phyloP scores from a whole-genome alignment of 2,797 vertebrate genomes.

The Arnoldichthys spilopterus region DNA sequence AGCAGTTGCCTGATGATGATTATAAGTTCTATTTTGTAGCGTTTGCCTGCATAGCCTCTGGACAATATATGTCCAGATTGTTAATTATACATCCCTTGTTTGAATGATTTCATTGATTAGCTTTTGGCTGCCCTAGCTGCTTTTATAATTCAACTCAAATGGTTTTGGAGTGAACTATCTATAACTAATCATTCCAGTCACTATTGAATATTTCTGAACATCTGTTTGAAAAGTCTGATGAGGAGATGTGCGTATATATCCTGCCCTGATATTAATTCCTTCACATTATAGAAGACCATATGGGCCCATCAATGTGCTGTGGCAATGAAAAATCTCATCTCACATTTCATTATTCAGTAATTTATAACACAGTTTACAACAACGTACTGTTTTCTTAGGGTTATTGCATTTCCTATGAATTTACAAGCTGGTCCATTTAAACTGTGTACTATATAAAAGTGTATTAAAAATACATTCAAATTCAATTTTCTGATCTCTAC shows the following conservation, averaged over 20 bases:
- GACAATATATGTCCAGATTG: slow-evolving; percentile 31
- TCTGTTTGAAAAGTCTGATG: background rate
- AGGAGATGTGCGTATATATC: background rate
- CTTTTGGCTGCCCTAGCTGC: slow-evolving; percentile 41
- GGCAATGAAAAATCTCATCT: too few species aligned
- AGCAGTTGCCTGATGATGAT: slow-evolving; percentile 22
- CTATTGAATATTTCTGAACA: background rate
- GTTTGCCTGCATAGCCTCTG: background rate
- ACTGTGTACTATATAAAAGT: too few species aligned
- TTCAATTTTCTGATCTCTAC: too few species aligned
- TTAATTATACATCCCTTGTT: slow-evolving; percentile 56
- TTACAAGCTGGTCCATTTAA: too few species aligned
- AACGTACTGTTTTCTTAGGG: too few species aligned
- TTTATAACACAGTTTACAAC: too few species aligned
- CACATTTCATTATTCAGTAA: too few species aligned
- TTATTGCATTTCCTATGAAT: too few species aligned
- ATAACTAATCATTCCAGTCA: background rate
- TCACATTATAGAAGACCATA: background rate
- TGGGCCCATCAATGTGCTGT: background rate
- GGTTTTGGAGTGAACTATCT: background rate
- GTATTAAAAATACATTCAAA: too few species aligned
- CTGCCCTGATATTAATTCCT: background rate
- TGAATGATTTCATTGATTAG: slow-evolving; percentile 57
- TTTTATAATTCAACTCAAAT: slow-evolving; percentile 30
- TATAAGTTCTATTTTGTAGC: slow-evolving; percentile 11